Evolutionary conservation across 2,888 invertebrate genomes (phyloP), one percentile per base, ranked within the genome.

Genomic region (Caenorhabditis japonica): DNA sequence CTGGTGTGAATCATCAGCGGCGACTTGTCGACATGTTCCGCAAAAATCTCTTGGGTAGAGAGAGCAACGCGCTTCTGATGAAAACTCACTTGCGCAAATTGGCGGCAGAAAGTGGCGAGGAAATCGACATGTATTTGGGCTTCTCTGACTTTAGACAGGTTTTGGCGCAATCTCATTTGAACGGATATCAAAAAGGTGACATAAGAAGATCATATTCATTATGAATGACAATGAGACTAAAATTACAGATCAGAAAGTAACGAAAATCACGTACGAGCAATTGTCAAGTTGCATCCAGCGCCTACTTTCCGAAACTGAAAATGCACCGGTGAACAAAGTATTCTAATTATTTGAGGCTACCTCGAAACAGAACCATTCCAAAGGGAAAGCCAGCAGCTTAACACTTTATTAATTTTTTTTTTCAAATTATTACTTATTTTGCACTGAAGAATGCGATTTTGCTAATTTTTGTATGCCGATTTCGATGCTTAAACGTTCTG

Each of bases 81-180:
- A 83, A 83, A 46, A 71, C 62, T 21, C 79, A 83, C 55, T 59
- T 83, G 21, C 61, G 83, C 55, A 81, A 80, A 59, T 38, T 83
- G 51, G 74, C 76, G 0, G 46, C 53, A 12, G 80, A 81, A 49
- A 55, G 71, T 12, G 55, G 59, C 0, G 82, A 82, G n/a, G 72
- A 75, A 25, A 64, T 82, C 33, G 60, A 70, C 15, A 56, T 83
- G 47, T 77, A 83, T 41, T 61, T 83, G n/a, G 82, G 82, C 1
- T 83, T 79, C 44, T 64, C 78, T 1, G 83, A 83, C 58, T 83
- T 72, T 44, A 70, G 82, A 17, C 77, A 76, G 15, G 79, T 77
- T n/a, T 49, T 83, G 33, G 58, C 71, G 2, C 76, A 80, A 19
- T 58, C 79, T 10, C 76, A 77, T 49, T 44, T 76, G 13, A 61